Evolutionary conservation across 1,140 invertebrate species (phyloP).

Genomic region (Drosophila sp.): DNA sequence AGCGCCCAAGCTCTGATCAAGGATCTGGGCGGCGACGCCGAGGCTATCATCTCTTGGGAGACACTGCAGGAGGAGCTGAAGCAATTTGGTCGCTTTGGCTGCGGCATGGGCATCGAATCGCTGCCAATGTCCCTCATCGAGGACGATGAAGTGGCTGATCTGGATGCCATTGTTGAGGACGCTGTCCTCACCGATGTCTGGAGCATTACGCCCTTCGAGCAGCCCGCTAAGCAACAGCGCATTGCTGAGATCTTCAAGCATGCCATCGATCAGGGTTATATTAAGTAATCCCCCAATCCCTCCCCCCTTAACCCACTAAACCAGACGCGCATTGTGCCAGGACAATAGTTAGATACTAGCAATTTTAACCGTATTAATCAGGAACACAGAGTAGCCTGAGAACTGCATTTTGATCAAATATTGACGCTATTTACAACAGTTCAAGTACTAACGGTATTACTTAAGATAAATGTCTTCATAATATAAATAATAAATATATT

Average conservation of each 20-base stretch:
- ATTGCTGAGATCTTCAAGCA: constrained; percentile 88
- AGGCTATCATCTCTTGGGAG: constrained; percentile 86
- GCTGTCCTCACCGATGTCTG: constrained; percentile 86
- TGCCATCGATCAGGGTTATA: constrained; percentile 87
- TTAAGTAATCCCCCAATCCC: constrained; percentile 78
- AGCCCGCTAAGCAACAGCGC: constrained; percentile 85
- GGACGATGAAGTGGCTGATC: constrained; percentile 87
- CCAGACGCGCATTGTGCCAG: background rate
- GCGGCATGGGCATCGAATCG: constrained; percentile 88
- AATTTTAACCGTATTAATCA: background rate
- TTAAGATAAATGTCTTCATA: background rate
- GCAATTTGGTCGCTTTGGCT: constrained; percentile 87
- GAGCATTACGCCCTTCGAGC: constrained; percentile 86
- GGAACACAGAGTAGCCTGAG: background rate
- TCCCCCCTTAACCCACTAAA: background rate
- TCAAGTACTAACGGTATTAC: constrained; percentile 16
- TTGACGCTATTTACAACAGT: constrained; percentile 2
- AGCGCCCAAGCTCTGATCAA: constrained; percentile 86
- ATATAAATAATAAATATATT: constrained; percentile 9
- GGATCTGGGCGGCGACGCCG: constrained; percentile 87
- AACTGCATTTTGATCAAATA: constrained; percentile 19
- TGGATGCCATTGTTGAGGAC: constrained; percentile 86
- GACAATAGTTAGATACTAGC: constrained; percentile 12
- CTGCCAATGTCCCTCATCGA: constrained; percentile 87
- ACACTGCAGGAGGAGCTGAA: constrained; percentile 86